phyloP scores from a whole-genome alignment of 2,113 vertebrate species.

The Cariama cristata region DNA sequence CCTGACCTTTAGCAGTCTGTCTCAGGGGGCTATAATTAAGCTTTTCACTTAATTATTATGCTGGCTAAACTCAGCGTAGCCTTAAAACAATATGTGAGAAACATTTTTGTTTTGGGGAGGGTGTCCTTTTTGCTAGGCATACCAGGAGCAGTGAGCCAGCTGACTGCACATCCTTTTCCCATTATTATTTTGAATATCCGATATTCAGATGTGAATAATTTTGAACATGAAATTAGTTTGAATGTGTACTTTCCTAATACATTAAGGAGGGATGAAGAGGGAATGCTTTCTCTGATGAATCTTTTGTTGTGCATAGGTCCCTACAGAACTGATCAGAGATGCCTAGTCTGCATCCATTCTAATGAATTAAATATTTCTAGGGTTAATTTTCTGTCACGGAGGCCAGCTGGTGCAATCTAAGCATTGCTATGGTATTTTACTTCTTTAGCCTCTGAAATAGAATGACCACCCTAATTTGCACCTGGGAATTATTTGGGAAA shows the following conservation, averaged over 20 bases:
- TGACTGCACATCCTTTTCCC: neutral
- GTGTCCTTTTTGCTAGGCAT: neutral
- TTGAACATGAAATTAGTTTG: neutral
- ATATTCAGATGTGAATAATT: neutral
- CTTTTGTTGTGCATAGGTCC: neutral
- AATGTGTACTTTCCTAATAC: neutral
- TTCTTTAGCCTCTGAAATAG: neutral
- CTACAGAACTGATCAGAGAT: neutral
- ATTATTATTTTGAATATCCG: neutral
- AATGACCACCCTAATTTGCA: neutral
- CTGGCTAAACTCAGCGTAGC: neutral
- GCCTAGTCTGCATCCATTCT: neutral
- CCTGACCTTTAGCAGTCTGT: slow-evolving; percentile 3
- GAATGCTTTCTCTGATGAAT: neutral
- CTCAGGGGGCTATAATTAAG: neutral
- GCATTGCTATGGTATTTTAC: neutral
- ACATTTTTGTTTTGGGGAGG: neutral
- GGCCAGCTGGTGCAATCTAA: neutral
- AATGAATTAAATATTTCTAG: slow-evolving; percentile 8
- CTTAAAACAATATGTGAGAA: neutral
- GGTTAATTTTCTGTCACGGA: neutral
- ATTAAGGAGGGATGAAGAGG: neutral
- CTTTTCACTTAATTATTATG: neutral
- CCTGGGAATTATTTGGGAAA: neutral
- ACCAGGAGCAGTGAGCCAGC: neutral